Evolutionary conservation across 2,888 invertebrate species (phyloP), one percentile per base, ranked within the genome.

Genomic region (Xylota segnis): DNA sequence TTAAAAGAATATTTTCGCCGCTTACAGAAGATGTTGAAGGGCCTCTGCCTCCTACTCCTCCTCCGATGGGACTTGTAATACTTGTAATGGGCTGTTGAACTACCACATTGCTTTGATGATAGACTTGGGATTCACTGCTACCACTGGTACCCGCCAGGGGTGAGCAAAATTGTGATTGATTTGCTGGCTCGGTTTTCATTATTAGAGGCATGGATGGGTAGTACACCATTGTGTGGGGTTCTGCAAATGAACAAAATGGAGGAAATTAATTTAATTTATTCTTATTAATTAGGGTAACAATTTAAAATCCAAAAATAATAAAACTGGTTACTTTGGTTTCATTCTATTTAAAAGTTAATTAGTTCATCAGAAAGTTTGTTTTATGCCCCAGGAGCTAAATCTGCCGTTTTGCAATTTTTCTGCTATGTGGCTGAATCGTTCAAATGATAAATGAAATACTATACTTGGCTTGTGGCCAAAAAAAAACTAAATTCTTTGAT

Each of bases 191-290:
- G 37, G 91, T 90, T 90, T 92, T 92, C 89, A 92, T 91, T 77
- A 92, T 91, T 68, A 92, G 88, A 83, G 91, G 92, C 75, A 91
- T 90, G 59, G 92, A 90, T 83, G 91, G 90, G 88, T 92, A 92
- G 88, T 92, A 92, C 74, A 92, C 92, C 92, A 92, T 92, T 87
- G 91, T 92, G 88, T 87, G 87, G 83, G 89, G 88, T 88, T 91
- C 92, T 92, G 75, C 5, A 89, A 87, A 52, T 10, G 89, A 91
- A 92, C 90, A 93, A 93, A 45, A 23, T 16, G 16, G 9, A 23
- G n/a, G 7, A n/a, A 14, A 43, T 43, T 43, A n/a, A 14, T 14
- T 43, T 14, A 0, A 6, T 14, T 43, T 14, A 14, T 0, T 37
- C 10, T 9, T 37, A 37, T 23, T 23, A 23, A 23, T 23, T 3